Percentiles rank a stretch among this genome's conserved stretches.
Evolutionary conservation across 1,140 invertebrate species (phyloP).

Genomic region (Lasioglossum albipes): DNA sequence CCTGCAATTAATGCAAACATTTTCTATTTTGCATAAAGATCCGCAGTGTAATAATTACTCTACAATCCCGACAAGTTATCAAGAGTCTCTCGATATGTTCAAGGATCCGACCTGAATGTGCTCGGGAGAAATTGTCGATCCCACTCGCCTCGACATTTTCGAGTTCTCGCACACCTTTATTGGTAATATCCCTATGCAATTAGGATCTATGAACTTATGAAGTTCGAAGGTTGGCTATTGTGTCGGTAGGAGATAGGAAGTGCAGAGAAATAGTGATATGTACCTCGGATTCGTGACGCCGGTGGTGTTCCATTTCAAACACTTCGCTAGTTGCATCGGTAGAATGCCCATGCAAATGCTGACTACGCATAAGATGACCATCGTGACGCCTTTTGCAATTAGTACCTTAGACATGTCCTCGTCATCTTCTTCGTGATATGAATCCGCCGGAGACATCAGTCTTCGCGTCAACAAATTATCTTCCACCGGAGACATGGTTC

Average conservation of each 20-base stretch:
- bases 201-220: too few relatives aligned
- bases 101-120: too few relatives aligned
- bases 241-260: neutral
- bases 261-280: neutral
- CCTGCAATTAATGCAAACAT: too few relatives aligned
- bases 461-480: neutral
- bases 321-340: conserved; percentile 85
- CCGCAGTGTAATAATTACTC: too few relatives aligned
- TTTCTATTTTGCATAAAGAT: too few relatives aligned
- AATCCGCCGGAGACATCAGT: neutral
- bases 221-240: neutral
- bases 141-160: too few relatives aligned
- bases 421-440: conserved; percentile 56
- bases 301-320: conserved; percentile 82
- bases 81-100: too few relatives aligned
- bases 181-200: too few relatives aligned
- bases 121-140: too few relatives aligned
- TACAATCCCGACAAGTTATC: too few relatives aligned
- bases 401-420: conserved; percentile 74
- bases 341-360: conserved; percentile 86
- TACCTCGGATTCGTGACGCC: conserved; percentile 76
- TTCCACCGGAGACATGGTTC: conserved; percentile 27
- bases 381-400: conserved; percentile 86
- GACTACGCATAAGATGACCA: conserved; percentile 85
- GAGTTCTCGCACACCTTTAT: too few relatives aligned